phyloP scores from a whole-genome alignment of 2,888 invertebrate genomes.

The Lobophora halterata region DNA sequence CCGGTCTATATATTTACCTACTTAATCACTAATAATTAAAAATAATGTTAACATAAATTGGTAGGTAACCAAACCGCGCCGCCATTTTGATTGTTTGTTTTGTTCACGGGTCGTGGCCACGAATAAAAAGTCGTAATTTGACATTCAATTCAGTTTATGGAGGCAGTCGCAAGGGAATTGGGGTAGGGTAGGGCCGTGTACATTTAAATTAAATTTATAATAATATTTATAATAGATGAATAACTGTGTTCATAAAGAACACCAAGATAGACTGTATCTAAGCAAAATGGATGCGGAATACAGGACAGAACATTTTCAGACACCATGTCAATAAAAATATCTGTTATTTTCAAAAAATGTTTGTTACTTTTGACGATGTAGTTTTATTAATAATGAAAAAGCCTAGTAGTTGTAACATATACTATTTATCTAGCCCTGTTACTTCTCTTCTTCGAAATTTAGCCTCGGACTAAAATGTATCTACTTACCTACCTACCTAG shows the following conservation, averaged over 20 bases:
- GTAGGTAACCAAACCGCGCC: constrained; percentile 34
- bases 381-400: too few species aligned
- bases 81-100: constrained; percentile 67
- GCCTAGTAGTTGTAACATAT: too few species aligned
- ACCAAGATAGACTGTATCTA: too few species aligned
- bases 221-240: constrained; percentile 6
- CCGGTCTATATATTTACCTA: constrained; percentile 10
- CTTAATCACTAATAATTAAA: constrained; percentile 23
- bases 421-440: too few species aligned
- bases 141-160: constrained; percentile 48
- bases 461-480: too few species aligned
- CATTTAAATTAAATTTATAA: constrained; percentile 23
- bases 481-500: too few species aligned
- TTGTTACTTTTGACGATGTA: too few species aligned
- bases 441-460: too few species aligned
- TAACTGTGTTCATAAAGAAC: constrained; percentile 8
- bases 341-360: too few species aligned
- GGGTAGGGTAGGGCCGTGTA: constrained; percentile 32
- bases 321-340: too few species aligned
- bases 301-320: too few species aligned
- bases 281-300: too few species aligned
- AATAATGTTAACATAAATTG: constrained; percentile 24
- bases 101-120: constrained; percentile 54
- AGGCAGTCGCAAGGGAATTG: constrained; percentile 33
- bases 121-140: constrained; percentile 64